Base-by-base conservation (phyloP, 2,888 invertebrate genomes). In the Antitype chi region DNA sequence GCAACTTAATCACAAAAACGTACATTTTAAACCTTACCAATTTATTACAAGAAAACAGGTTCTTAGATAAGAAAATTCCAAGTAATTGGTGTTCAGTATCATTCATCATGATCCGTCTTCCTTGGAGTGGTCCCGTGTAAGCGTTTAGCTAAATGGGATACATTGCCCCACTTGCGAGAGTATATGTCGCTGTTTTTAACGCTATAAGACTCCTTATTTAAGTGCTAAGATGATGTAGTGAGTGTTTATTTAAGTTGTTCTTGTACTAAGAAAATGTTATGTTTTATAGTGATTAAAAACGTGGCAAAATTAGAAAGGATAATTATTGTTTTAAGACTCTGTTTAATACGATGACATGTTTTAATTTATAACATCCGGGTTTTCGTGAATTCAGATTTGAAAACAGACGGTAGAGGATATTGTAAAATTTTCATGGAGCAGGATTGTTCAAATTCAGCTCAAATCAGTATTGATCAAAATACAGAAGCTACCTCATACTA, bases 81-180 rank as follows among this genome's bases (percentile, higher is more conserved):
- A 88, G 90, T 90, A 90, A 90, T 90, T 89, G 89, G 84, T 76
- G 79, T 81, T 76, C 55, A 49, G 78, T 78, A 86, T 83, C 85
- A 86, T 90, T 89, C 82, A 89, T 90, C 90, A 89, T 88, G 87
- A 90, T 90, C 90, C 90, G 85, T 90, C 90, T 90, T 90, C 76
- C 70, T 71, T 67, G 75, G 78, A 85, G 84, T 82, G 86, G 80
- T 85, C 81, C 82, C 80, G 80, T 84, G 82, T 85, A 74, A 77
- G 70, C 90, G 85, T 87, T 90, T 87, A 88, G 86, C 86, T 85
- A 87, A 87, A 87, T 86, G 84, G 86, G 89, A 89, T 89, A 90
- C 86, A 88, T 87, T 79, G 84, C 75, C 62, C 78, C 70, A 81
- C 81, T 86, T 76, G 76, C 70, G 74, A 76, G 79, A 76, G 80